These are phyloP conservation scores for Chaetodon trifasciatus DNA, from an alignment of 2,797 vertebrate species.

Conservation along the genomic window DNA sequence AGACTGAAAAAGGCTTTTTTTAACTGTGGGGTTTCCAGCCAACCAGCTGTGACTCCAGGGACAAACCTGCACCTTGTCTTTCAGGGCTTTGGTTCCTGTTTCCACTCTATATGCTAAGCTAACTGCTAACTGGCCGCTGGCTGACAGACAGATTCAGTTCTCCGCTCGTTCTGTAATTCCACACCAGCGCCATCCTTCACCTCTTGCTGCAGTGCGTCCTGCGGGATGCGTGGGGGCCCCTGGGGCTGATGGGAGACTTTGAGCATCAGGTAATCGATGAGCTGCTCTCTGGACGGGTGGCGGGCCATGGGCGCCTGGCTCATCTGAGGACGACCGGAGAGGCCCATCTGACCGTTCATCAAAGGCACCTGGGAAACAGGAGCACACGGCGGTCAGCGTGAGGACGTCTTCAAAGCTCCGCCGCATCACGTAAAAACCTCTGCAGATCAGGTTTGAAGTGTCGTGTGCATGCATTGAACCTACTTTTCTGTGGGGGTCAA, in stretches of 20 bases:
- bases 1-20: too few relatives aligned
- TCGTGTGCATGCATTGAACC: constrained; percentile 41
- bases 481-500: constrained; percentile 93
- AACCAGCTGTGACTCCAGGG: too few relatives aligned
- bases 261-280: constrained; percentile 97
- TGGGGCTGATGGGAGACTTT: constrained; percentile 93
- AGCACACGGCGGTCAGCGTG: neutral
- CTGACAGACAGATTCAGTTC: neutral
- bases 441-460: neutral
- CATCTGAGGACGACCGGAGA: constrained; percentile 88
- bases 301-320: constrained; percentile 91
- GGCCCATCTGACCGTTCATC: constrained; percentile 95
- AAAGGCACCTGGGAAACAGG: constrained; percentile 90
- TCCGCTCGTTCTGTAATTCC: neutral
- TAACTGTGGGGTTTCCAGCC: too few relatives aligned
- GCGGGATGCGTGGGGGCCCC: constrained; percentile 85
- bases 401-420: neutral
- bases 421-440: neutral
- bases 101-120: too few relatives aligned
- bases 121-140: neutral
- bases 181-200: constrained; percentile 69
- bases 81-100: neutral
- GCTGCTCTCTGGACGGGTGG: constrained; percentile 95
- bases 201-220: constrained; percentile 92
- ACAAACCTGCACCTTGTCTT: neutral